These are phyloP conservation scores for Nicator chloris DNA, from an alignment of 2,113 vertebrate genomes.

Conservation along the genomic window DNA sequence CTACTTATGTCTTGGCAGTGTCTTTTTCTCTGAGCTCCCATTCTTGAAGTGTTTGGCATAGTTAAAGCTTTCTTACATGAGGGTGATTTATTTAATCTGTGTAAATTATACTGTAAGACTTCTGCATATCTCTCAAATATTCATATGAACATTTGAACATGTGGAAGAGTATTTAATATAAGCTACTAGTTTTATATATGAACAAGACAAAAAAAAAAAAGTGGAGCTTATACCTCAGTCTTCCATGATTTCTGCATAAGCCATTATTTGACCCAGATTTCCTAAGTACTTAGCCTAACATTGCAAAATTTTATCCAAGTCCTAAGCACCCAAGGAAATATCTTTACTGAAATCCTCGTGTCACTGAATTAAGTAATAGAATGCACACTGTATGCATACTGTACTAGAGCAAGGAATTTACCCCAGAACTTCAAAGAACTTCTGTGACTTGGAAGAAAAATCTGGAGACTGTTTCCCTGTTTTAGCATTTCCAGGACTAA, in stretches of 20 bases:
- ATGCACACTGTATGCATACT: not conserved
- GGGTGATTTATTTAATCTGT: not conserved
- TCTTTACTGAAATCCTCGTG: not conserved
- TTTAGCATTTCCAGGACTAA: not conserved
- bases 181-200: not conserved
- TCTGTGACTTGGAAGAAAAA: not conserved
- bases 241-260: not conserved
- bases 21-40: not conserved
- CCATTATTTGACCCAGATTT: not conserved
- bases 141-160: not conserved
- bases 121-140: not conserved
- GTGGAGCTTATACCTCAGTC: not conserved
- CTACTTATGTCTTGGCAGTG: not conserved
- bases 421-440: not conserved
- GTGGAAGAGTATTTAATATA: not conserved
- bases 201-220: not conserved
- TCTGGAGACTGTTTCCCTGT: not conserved
- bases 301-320: not conserved
- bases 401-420: not conserved
- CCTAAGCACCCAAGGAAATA: not conserved
- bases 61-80: not conserved
- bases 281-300: not conserved
- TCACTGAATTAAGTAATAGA: not conserved
- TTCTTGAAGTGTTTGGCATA: conserved; percentile 2
- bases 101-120: not conserved